phyloP scores from a whole-genome alignment of 23 tunicate species.

The Botrylloides violaceus region DNA sequence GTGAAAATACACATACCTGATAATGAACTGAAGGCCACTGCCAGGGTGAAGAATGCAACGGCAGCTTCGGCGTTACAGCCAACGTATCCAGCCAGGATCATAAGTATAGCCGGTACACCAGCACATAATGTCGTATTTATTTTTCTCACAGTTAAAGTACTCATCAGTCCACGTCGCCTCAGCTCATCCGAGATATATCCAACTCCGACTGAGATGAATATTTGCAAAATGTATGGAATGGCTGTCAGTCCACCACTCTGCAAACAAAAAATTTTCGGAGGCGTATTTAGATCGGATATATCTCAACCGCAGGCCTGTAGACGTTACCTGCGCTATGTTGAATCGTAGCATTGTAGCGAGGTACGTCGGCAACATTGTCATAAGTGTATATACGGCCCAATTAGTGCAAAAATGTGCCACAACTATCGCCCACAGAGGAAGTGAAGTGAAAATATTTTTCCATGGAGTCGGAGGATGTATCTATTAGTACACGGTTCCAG shows the following conservation, averaged over 20 bases:
- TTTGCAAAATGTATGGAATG: conserved; percentile 19
- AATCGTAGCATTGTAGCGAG: conserved; percentile 10
- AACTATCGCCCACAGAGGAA: conserved; percentile 7
- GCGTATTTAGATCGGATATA: neutral
- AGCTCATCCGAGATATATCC: conserved; percentile 23
- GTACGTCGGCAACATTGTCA: conserved; percentile 9
- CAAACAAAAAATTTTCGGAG: neutral
- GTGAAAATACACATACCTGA: conserved; percentile 8
- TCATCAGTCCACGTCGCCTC: neutral
- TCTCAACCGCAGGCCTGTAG: neutral
- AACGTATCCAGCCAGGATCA: conserved; percentile 27
- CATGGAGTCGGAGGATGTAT: conserved; percentile 22
- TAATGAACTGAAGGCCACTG: conserved; percentile 27
- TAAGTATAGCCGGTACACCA: conserved; percentile 13
- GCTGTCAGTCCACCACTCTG: conserved; percentile 29
- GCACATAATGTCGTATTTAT: conserved; percentile 6
- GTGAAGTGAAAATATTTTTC: neutral
- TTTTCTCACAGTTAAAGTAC: conserved; percentile 22
- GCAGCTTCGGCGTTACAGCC: conserved; percentile 34
- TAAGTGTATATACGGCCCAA: neutral
- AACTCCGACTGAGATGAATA: conserved; percentile 1
- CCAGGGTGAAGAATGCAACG: conserved; percentile 3
- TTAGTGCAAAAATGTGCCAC: neutral
- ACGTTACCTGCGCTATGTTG: conserved; percentile 27
- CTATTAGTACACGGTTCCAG: neutral